Evolutionary conservation across 2,888 invertebrate species (phyloP).

Genomic region (Erpobdella octoculata): DNA sequence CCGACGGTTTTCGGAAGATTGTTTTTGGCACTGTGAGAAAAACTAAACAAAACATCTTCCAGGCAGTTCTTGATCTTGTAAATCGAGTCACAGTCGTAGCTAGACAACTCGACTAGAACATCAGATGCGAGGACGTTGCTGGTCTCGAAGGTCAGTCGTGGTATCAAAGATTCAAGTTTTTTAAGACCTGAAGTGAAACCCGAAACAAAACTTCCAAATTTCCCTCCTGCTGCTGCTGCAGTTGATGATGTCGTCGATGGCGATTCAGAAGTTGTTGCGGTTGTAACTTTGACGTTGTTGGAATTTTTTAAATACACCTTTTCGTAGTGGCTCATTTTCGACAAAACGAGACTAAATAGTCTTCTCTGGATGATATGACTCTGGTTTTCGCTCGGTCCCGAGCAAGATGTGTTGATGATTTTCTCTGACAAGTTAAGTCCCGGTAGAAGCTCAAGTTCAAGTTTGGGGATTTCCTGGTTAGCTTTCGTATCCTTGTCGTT

Average conservation of each 20-base stretch:
- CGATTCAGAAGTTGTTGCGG: too few relatives aligned
- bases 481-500: too few relatives aligned
- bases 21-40: too few relatives aligned
- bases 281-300: background rate
- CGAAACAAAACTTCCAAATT: background rate
- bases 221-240: background rate
- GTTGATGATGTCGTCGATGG: too few relatives aligned
- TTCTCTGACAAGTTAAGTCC: background rate
- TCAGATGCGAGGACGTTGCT: background rate
- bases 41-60: conserved; percentile 12
- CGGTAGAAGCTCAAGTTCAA: background rate
- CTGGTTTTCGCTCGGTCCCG: too few relatives aligned
- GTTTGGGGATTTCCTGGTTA: background rate
- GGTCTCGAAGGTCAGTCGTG: background rate
- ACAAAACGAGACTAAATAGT: background rate
- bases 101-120: background rate
- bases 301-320: background rate
- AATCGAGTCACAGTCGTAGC: background rate
- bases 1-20: background rate
- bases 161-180: background rate
- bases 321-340: background rate
- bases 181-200: conserved; percentile 1
- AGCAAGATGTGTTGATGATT: background rate
- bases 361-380: background rate
- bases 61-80: background rate